Conservation (phyloP, 2,888 invertebrate genomes). For the Amphipyra berbera region DNA sequence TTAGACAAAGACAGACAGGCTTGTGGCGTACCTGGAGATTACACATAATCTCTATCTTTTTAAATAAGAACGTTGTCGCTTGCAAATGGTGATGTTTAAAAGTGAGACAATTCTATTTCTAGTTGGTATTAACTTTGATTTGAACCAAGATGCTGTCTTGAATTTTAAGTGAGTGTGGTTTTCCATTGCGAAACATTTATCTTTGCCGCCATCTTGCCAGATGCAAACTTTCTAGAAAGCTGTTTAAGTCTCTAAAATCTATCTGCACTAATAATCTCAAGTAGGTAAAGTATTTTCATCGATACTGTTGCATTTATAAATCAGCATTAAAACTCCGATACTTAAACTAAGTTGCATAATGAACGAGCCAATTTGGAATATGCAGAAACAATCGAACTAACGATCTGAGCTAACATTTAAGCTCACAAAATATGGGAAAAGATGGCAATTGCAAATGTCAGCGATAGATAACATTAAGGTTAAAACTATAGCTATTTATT, state of each 20-base stretch:
- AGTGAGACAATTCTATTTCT: no score
- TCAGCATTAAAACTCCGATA: constrained; percentile 35
- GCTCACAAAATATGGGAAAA: constrained; percentile 65
- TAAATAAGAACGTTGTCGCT: no score
- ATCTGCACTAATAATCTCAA: no score
- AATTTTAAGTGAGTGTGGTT: no score
- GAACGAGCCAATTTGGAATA: constrained; percentile 43
- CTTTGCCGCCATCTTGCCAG: no score
- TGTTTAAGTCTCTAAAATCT: no score
- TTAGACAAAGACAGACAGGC: background rate
- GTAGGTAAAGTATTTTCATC: background rate
- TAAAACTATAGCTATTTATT: constrained; percentile 34
- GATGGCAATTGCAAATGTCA: constrained; percentile 61
- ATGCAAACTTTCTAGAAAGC: no score
- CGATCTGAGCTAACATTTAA: constrained; percentile 62
- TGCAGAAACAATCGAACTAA: constrained; percentile 45
- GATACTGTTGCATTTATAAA: constrained; percentile 17
- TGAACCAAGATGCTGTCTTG: no score
- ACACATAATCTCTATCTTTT: background rate
- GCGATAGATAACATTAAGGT: constrained; percentile 58
- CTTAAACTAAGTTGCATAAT: constrained; percentile 25
- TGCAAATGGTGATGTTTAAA: no score
- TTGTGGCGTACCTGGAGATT: background rate
- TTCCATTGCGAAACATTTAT: no score
- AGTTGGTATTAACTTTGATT: no score